A percentile compares a stretch with the other conserved stretches of the same genome.
phyloP scores from a whole-genome alignment of 2,113 vertebrate species.

The Oriolus oriolus region DNA sequence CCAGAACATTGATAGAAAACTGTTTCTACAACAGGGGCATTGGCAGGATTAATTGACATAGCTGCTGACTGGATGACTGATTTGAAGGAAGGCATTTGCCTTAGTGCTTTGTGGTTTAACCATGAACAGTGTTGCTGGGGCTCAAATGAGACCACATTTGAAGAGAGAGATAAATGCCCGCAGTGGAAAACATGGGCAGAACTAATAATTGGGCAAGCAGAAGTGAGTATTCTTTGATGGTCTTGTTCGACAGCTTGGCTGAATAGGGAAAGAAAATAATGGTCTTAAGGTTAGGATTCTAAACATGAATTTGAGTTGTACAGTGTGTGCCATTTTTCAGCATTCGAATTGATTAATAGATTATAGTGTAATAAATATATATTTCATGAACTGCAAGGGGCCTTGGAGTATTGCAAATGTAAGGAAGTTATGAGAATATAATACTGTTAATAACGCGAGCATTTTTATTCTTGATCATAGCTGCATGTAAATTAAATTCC shows the following conservation, averaged over 20 bases:
- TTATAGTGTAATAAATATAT: background rate
- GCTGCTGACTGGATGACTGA: constrained; percentile 98
- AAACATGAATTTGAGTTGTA: background rate
- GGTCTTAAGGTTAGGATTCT: background rate
- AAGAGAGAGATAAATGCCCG: constrained; percentile 95
- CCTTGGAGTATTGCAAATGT: background rate
- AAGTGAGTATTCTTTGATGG: constrained; percentile 76
- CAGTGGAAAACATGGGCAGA: constrained; percentile 99
- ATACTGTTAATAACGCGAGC: fast-evolving
- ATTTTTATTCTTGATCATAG: background rate
- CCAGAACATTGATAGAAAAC: background rate
- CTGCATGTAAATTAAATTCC: background rate
- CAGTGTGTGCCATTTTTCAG: background rate
- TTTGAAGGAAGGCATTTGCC: constrained; percentile 96
- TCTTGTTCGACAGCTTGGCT: background rate
- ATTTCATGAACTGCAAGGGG: background rate
- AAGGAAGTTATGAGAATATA: background rate
- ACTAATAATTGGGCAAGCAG: constrained; percentile 93
- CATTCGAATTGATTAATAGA: background rate
- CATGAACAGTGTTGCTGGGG: constrained; percentile 99
- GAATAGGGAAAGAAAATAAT: background rate
- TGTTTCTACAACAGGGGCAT: constrained; percentile 78
- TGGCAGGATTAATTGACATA: constrained; percentile 97
- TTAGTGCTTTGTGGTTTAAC: constrained; percentile 96
- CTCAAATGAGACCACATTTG: constrained; percentile 94